Evolutionary conservation across 2,888 invertebrate species (phyloP).

Genomic region (Ischnura elegans): DNA sequence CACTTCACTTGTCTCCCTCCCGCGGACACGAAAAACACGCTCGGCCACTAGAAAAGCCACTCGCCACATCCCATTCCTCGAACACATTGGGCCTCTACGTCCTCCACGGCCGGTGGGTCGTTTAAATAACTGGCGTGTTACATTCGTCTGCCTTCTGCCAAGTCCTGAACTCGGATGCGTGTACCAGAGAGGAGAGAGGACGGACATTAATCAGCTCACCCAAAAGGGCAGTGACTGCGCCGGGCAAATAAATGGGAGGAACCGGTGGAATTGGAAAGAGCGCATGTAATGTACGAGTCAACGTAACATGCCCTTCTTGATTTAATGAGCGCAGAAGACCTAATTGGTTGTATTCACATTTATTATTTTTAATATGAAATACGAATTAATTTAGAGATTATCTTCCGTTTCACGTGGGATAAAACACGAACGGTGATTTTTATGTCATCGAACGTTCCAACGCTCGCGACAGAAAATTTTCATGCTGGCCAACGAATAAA

Average conservation of each 20-base stretch:
- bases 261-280: neutral
- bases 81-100: neutral
- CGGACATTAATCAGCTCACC: neutral
- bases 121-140: neutral
- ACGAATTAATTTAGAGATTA: neutral
- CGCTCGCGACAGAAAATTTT: no score
- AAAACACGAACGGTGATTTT: neutral
- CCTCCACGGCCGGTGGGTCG: neutral
- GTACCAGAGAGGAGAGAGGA: neutral
- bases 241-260: neutral
- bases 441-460: neutral
- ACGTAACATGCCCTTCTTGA: neutral
- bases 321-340: neutral
- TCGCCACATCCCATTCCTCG: neutral
- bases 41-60: neutral
- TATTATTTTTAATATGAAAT: neutral
- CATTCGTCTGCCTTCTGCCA: slow-evolving; percentile 5
- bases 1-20: neutral
- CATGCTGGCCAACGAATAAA: no score
- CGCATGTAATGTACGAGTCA: neutral
- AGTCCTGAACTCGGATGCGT: neutral
- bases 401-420: neutral
- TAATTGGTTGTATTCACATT: neutral
- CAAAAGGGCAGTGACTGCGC: neutral
- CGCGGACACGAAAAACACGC: neutral